Base-by-base conservation (phyloP, 2,888 invertebrate species). In the Tiliacea citrago region DNA sequence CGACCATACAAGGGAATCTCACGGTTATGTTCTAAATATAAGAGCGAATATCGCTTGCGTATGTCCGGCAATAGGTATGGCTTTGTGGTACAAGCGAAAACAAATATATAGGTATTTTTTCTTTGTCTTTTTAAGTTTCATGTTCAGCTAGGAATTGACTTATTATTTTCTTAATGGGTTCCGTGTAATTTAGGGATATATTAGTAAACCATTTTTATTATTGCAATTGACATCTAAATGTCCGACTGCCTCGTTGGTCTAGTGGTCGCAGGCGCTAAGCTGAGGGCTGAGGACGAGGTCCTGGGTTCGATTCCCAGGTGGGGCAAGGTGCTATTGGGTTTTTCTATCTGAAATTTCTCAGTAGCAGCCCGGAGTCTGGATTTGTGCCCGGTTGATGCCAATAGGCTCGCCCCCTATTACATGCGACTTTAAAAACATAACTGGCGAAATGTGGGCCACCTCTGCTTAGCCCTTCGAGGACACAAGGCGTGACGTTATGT, bases 11-110 rank as follows among this genome's bases (percentile, higher is more conserved):
- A 76, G 84, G 82, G 81, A 94, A 77, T 90, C 83, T 90, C 94
- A 87, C 92, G 93, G 93, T 94, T 95, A 92, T 82, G 18, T 8
- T 55, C 0, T 53, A 0, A 82, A 6, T 18, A 87, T 93, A 94
- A 91, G 90, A 88, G 85, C 85, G 81, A 89, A 76, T 91, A 92
- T 91, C 75, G 88, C 76, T 73, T 88, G 88, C 73, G 69, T 57
- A 67, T 45, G 77, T 57, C 80, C 73, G 81, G 85, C 89, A 90
- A 90, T 90, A 91, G 90, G 91, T 92, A 90, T 91, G 90, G 88
- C 82, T 68, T 92, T 92, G 83, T 95, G 95, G 95, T 91, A 78
- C 92, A 95, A 95, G 91, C 82, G 81, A 82, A 88, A 90, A 88
- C 89, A 84, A 90, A 87, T 90, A 89, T 63, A 82, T 80, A 76